phyloP scores from a whole-genome alignment of 2,888 invertebrate genomes.

The Crepidodera aurea region DNA sequence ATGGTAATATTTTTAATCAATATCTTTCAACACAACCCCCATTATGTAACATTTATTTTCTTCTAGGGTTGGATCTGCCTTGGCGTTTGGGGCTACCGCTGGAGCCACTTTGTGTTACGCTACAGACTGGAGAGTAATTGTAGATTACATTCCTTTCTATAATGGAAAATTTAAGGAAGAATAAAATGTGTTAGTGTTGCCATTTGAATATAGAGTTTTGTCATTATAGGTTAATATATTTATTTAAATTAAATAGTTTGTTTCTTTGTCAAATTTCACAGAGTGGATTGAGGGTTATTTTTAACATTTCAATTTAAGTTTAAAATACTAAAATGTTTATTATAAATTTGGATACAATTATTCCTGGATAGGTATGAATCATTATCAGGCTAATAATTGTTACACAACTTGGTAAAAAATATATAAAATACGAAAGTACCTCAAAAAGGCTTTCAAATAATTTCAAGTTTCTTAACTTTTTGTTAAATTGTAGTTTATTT shows the following conservation, averaged over 20 bases:
- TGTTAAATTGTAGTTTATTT: no score
- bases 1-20: constrained; percentile 53
- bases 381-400: no score
- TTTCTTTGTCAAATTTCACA: no score
- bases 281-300: no score
- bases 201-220: background rate
- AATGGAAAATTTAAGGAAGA: constrained; percentile 71
- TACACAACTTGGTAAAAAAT: no score
- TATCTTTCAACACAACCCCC: constrained; percentile 5
- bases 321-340: no score
- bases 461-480: no score
- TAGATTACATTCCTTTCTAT: constrained; percentile 79
- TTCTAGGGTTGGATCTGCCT: constrained; percentile 67
- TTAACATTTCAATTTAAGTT: no score
- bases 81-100: constrained; percentile 73
- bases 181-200: background rate
- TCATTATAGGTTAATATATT: background rate
- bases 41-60: constrained; percentile 48
- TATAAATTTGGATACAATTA: no score
- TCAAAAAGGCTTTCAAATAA: no score
- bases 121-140: constrained; percentile 81
- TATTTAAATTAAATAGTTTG: background rate
- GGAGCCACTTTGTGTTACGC: constrained; percentile 71
- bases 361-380: no score
- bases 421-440: no score